A percentile compares a stretch with the other conserved stretches of the same genome.
phyloP scores from a whole-genome alignment of 1,140 invertebrate genomes.

The Agraylea sexmaculata region DNA sequence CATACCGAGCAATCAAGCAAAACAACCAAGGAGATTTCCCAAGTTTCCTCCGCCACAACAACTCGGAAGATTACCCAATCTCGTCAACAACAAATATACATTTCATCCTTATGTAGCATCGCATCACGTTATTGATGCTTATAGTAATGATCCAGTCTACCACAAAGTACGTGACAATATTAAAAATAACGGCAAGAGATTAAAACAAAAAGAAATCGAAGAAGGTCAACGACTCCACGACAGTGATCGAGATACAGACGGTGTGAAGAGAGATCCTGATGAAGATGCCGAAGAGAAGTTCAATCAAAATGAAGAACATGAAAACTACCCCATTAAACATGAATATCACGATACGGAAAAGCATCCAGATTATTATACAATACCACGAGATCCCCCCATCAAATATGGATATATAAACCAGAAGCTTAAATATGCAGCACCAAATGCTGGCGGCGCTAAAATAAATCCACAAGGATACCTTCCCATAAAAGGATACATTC shows the following conservation, averaged over 20 bases:
- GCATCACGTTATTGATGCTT: no score
- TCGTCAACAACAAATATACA: no score
- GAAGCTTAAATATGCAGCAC: constrained; percentile 30
- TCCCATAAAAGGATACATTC: constrained; percentile 32
- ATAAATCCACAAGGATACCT: constrained; percentile 31
- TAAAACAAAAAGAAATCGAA: constrained; percentile 31
- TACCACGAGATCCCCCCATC: constrained; percentile 21
- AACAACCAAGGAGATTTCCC: no score
- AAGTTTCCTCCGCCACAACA: no score
- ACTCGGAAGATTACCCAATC: no score
- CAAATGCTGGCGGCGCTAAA: constrained; percentile 32
- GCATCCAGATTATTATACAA: constrained; percentile 30
- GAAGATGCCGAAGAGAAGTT: constrained; percentile 27
- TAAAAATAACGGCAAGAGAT: constrained; percentile 26
- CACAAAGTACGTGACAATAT: constrained; percentile 33
- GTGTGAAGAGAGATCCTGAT: constrained; percentile 21
- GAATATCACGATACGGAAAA: constrained; percentile 32
- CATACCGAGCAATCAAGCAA: no score
- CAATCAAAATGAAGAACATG: constrained; percentile 23
- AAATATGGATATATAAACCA: constrained; percentile 29
- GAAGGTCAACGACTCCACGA: constrained; percentile 25
- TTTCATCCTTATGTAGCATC: no score
- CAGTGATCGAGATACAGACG: constrained; percentile 28
- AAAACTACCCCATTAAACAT: constrained; percentile 28
- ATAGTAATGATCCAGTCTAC: constrained; percentile 33